A percentile compares a stretch with the other conserved stretches of the same genome.
These are phyloP conservation scores for Pogonognathellus flavescens DNA, from an alignment of 1,140 invertebrate species.

Conservation along the genomic window DNA sequence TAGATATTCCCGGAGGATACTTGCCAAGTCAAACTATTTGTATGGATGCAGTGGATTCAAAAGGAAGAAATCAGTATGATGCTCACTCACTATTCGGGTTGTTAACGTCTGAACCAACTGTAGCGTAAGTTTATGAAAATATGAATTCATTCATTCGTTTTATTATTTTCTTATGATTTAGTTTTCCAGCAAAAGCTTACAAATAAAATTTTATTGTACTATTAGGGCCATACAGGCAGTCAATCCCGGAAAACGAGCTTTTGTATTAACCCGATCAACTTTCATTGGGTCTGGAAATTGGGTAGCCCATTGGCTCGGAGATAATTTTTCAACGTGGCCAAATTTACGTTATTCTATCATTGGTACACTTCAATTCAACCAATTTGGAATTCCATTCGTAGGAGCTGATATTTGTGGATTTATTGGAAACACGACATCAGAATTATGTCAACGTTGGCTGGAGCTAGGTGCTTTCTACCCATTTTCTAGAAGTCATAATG, in stretches of 20 bases:
- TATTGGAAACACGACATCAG: neutral
- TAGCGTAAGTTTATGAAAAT: conserved; percentile 67
- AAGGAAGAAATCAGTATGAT: conserved; percentile 69
- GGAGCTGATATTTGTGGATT: conserved; percentile 65
- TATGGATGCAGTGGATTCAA: conserved; percentile 66
- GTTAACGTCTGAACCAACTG: conserved; percentile 72
- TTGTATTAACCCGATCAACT: conserved; percentile 73
- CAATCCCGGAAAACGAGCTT: conserved; percentile 66
- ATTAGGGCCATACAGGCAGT: conserved; percentile 31
- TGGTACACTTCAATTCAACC: conserved; percentile 67
- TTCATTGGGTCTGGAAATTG: conserved; percentile 70
- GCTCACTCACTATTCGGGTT: conserved; percentile 70
- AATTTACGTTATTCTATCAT: conserved; percentile 72
- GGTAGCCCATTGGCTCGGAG: conserved; percentile 68
- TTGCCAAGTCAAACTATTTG: conserved; percentile 68
- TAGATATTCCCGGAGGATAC: conserved; percentile 53
- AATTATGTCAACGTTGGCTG: conserved; percentile 76
- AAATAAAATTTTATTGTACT: too few species aligned
- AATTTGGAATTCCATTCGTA: conserved; percentile 69
- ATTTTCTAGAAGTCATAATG: conserved; percentile 73
- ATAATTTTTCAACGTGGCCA: conserved; percentile 72
- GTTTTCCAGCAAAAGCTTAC: too few species aligned
- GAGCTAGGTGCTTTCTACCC: conserved; percentile 87
- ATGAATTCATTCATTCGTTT: too few species aligned
- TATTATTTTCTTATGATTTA: too few species aligned